These are phyloP conservation scores for Caloenas nicobarica DNA, from an alignment of 2,113 vertebrate species.

Conservation along the genomic window DNA sequence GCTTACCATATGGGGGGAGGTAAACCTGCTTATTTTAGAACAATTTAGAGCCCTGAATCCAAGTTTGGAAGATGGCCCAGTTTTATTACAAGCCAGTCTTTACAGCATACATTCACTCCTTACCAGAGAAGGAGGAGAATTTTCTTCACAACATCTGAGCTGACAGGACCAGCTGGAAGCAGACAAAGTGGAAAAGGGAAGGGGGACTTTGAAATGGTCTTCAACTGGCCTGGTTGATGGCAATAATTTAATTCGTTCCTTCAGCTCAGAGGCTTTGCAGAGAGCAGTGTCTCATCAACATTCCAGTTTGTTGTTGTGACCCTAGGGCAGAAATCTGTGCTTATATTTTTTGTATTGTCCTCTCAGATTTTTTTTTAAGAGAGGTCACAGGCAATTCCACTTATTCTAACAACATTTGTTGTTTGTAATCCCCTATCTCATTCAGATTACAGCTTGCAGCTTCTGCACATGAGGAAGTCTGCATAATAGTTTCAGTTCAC, in stretches of 20 bases:
- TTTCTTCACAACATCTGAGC: constrained; percentile 11
- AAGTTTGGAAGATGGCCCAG: background rate
- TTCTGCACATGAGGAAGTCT: constrained; percentile 14
- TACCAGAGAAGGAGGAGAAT: background rate
- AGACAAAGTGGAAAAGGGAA: background rate
- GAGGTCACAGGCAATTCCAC: background rate
- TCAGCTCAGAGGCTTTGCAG: background rate
- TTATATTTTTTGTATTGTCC: background rate
- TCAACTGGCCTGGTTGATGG: background rate
- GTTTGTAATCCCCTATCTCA: background rate
- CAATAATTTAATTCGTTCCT: background rate
- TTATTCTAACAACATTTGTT: background rate
- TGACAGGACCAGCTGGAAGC: constrained; percentile 24
- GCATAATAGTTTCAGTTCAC: constrained; percentile 52
- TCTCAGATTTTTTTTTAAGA: background rate
- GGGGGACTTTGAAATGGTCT: background rate
- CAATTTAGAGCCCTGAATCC: background rate
- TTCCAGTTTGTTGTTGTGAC: background rate
- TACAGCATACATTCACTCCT: background rate
- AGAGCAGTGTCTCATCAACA: background rate
- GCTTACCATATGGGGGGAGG: background rate
- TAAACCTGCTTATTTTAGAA: constrained; percentile 25
- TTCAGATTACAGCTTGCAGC: constrained; percentile 20
- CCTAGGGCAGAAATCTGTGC: background rate
- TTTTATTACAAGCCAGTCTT: constrained; percentile 37